These are phyloP conservation scores for Hypsibius dujardini DNA, from an alignment of 1,140 invertebrate species.

Conservation along the genomic window DNA sequence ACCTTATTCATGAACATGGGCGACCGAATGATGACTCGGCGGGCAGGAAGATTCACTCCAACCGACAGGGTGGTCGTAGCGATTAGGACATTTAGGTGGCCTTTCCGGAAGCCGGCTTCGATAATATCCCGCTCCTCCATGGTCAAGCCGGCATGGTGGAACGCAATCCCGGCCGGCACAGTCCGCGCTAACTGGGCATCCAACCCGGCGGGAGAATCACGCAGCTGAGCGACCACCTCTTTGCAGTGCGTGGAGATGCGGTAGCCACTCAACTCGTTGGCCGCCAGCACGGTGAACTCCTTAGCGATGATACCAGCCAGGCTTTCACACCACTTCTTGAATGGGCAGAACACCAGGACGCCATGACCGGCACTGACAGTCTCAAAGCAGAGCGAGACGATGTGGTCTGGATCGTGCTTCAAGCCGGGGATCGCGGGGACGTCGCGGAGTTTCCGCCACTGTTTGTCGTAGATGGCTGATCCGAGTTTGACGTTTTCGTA, in stretches of 20 bases:
- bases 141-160: slow-evolving; percentile 74
- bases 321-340: slow-evolving; percentile 83
- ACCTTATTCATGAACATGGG: slow-evolving; percentile 53
- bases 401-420: slow-evolving; percentile 53
- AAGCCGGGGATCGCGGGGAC: slow-evolving; percentile 15
- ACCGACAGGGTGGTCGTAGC: slow-evolving; percentile 88
- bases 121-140: slow-evolving; percentile 80
- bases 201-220: slow-evolving; percentile 60
- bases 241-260: slow-evolving; percentile 21
- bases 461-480: slow-evolving; percentile 10
- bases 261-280: slow-evolving; percentile 22
- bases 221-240: slow-evolving; percentile 65
- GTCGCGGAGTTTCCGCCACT: background rate
- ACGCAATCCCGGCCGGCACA: slow-evolving; percentile 73
- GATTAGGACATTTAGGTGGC: slow-evolving; percentile 65
- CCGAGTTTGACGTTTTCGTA: slow-evolving; percentile 22
- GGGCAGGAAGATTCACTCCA: slow-evolving; percentile 86
- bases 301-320: slow-evolving; percentile 60
- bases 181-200: slow-evolving; percentile 55
- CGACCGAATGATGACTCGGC: slow-evolving; percentile 74
- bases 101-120: slow-evolving; percentile 57
- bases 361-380: slow-evolving; percentile 64
- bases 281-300: slow-evolving; percentile 53
- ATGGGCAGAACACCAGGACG: slow-evolving; percentile 81
- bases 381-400: slow-evolving; percentile 68